Conservation (phyloP, 2,888 invertebrate genomes). For the Drosophila hamatofila region DNA sequence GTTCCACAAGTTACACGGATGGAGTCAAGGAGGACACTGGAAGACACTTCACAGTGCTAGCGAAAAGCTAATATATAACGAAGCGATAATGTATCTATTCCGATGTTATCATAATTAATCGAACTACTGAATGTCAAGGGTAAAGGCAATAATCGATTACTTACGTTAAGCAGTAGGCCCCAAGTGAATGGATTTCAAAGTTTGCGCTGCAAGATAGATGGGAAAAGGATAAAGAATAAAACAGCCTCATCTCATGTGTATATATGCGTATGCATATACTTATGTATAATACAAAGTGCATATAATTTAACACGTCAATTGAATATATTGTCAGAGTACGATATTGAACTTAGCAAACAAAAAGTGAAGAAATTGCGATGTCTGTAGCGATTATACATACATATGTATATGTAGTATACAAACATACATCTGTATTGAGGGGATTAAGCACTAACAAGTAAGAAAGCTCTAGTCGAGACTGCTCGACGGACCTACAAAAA, state of each 20-base stretch:
- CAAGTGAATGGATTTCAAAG: constrained; percentile 25
- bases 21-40: neutral
- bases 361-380: neutral
- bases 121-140: constrained; percentile 1
- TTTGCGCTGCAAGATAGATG: constrained; percentile 25
- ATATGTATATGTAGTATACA: too few species aligned
- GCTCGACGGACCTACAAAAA: too few species aligned
- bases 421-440: constrained; percentile 7
- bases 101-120: neutral
- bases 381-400: neutral
- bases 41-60: constrained; percentile 9
- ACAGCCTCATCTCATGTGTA: neutral
- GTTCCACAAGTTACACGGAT: neutral
- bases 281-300: too few species aligned
- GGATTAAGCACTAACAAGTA: constrained; percentile 57
- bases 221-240: neutral
- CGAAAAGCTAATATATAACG: neutral
- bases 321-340: too few species aligned
- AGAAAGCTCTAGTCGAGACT: too few species aligned
- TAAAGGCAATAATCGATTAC: constrained; percentile 12
- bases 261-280: too few species aligned
- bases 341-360: constrained; percentile 35
- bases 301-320: too few species aligned
- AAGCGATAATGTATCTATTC: neutral
- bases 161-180: constrained; percentile 28